Percentiles rank a stretch among this genome's conserved stretches.
Evolutionary conservation across 2,797 vertebrate species (phyloP).

Genomic region (Tenualosa thibaudeaui): DNA sequence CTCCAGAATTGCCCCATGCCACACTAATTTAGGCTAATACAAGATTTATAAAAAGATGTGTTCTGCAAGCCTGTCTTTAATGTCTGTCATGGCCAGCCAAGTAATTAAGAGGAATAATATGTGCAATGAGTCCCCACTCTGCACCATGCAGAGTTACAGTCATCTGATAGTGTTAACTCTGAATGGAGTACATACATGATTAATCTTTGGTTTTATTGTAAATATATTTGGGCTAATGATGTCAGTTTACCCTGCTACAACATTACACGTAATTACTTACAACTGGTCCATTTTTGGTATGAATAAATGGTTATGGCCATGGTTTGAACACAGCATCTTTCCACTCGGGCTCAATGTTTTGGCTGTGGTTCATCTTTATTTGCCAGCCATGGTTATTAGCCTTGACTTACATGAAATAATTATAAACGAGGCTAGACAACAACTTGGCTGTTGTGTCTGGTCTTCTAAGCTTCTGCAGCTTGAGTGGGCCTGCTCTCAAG

Average conservation of each 20-base stretch:
- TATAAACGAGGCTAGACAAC: not conserved
- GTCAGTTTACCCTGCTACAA: not conserved
- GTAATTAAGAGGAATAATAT: conserved; percentile 4
- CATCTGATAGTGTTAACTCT: not conserved
- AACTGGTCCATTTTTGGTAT: not conserved
- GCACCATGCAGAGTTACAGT: not conserved
- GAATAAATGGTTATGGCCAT: not conserved
- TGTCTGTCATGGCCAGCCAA: not conserved
- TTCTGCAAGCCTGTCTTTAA: not conserved
- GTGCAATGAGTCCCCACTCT: not conserved
- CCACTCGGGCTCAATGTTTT: not conserved
- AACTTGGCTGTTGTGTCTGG: not conserved
- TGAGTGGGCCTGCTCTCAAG: not conserved
- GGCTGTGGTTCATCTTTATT: not conserved
- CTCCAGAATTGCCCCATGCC: not conserved
- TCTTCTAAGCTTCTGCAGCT: not conserved
- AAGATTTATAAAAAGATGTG: not conserved
- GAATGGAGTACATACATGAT: not conserved
- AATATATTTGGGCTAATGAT: not conserved
- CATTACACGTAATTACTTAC: not conserved
- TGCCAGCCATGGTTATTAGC: not conserved
- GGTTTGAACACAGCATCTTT: not conserved
- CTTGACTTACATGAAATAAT: conserved; percentile 16
- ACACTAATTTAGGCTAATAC: not conserved
- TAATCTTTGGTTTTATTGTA: not conserved